phyloP scores from a whole-genome alignment of 2,113 vertebrate genomes.

The Heterotilapia buettikoferi region DNA sequence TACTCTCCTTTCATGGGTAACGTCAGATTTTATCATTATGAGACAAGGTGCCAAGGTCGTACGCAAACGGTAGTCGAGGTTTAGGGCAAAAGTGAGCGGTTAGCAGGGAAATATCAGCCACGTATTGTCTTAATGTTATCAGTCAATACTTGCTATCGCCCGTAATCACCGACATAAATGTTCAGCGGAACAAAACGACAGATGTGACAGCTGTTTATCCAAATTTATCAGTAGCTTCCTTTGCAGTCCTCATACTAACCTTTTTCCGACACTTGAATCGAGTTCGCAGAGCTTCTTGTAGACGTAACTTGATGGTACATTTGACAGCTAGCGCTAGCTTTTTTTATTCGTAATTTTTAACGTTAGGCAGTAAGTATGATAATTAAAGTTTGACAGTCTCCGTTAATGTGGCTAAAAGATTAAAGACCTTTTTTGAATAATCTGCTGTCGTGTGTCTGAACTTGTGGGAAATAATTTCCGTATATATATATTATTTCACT shows the following conservation, averaged over 20 bases:
- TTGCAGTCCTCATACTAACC: not conserved
- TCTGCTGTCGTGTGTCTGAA: not conserved
- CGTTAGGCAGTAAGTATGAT: not conserved
- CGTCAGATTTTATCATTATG: not conserved
- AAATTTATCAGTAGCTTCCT: not conserved
- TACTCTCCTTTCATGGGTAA: constrained; percentile 30
- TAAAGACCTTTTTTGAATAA: accelerated
- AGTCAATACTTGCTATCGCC: not conserved
- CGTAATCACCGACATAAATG: not conserved
- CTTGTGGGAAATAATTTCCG: not conserved
- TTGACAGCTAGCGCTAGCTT: constrained; percentile 42
- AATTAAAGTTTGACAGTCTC: not conserved
- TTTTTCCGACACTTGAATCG: not conserved
- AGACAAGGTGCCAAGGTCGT: not conserved
- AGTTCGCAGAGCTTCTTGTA: not conserved
- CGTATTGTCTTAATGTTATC: constrained; percentile 24
- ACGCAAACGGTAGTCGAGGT: not conserved
- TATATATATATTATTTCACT: not conserved
- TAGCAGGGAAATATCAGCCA: constrained; percentile 17
- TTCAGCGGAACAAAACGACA: not conserved
- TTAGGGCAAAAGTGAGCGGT: not conserved
- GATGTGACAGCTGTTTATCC: not conserved
- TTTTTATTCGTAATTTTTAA: not conserved
- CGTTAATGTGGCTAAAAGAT: not conserved
- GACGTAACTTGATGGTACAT: not conserved